A percentile compares a stretch with the other conserved stretches of the same genome.
These are phyloP conservation scores for Peribatodes rhomboidaria DNA, from an alignment of 2,888 invertebrate genomes.

Conservation along the genomic window DNA sequence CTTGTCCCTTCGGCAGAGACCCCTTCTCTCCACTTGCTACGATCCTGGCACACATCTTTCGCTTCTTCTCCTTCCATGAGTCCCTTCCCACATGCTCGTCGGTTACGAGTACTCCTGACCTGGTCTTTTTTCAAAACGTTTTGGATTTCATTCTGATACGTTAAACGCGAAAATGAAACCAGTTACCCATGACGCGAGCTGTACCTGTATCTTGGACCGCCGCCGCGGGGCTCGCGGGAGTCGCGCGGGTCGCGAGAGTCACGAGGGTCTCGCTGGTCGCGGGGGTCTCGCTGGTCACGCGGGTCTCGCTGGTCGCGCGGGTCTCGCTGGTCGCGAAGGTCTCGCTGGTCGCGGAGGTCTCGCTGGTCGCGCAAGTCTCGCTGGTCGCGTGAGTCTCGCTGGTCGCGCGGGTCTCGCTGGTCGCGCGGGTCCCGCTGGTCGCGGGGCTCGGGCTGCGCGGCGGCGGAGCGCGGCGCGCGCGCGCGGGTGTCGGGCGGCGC, in stretches of 20 bases:
- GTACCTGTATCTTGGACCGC: slow-evolving; percentile 42
- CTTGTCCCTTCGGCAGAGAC: too few relatives aligned
- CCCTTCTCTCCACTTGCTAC: too few relatives aligned
- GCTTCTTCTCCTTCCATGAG: too few relatives aligned
- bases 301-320: slow-evolving; percentile 56
- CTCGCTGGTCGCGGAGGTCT: slow-evolving; percentile 51
- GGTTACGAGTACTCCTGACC: too few relatives aligned
- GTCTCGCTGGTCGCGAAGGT: slow-evolving; percentile 49
- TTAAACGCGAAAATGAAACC: too few relatives aligned
- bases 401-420: slow-evolving; percentile 51
- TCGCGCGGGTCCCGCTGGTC: slow-evolving; percentile 34
- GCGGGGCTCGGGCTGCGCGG: slow-evolving; percentile 14
- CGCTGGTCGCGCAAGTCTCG: slow-evolving; percentile 44
- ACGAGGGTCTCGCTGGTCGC: slow-evolving; percentile 14
- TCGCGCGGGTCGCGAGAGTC: slow-evolving; percentile 34
- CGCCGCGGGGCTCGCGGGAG: slow-evolving; percentile 52
- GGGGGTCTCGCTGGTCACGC: too few relatives aligned
- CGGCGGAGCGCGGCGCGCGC: slow-evolving; percentile 24
- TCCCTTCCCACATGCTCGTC: too few relatives aligned
- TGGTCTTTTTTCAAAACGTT: too few relatives aligned
- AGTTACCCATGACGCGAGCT: too few relatives aligned
- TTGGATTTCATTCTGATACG: too few relatives aligned
- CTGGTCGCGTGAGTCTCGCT: slow-evolving; percentile 45
- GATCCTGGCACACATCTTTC: too few relatives aligned
- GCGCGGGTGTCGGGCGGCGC: slow-evolving; percentile 47